phyloP scores from a whole-genome alignment of 2,113 vertebrate species.

The Struthidea cinerea region DNA sequence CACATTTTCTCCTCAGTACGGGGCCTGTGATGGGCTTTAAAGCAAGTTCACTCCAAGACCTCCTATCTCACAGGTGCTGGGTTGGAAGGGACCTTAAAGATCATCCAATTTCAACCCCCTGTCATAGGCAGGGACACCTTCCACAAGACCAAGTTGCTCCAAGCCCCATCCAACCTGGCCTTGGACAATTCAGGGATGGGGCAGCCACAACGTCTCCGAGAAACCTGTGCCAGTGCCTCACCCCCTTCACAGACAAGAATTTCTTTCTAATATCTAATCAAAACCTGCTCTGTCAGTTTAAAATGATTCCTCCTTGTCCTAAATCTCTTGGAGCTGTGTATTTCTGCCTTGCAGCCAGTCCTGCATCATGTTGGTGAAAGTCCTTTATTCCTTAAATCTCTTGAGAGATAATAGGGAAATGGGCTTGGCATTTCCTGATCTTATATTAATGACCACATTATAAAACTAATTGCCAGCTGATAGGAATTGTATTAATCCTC shows the following conservation, averaged over 20 bases:
- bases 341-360: background rate
- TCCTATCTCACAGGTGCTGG: background rate
- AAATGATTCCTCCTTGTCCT: background rate
- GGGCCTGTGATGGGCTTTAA: background rate
- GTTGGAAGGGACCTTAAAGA: background rate
- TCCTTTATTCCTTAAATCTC: background rate
- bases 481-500: background rate
- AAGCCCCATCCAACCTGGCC: background rate
- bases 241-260: background rate
- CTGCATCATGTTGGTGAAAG: background rate
- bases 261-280: background rate
- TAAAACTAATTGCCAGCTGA: background rate
- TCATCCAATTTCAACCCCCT: background rate
- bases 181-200: background rate
- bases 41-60: background rate
- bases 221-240: background rate
- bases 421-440: background rate
- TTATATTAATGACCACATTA: background rate
- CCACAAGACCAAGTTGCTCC: background rate
- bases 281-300: background rate
- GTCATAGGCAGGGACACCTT: background rate
- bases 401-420: background rate
- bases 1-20: fast-evolving
- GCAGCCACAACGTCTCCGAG: background rate
- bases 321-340: background rate